These are phyloP conservation scores for Actenoides hombroni DNA, from an alignment of 2,113 vertebrate species.

Conservation along the genomic window DNA sequence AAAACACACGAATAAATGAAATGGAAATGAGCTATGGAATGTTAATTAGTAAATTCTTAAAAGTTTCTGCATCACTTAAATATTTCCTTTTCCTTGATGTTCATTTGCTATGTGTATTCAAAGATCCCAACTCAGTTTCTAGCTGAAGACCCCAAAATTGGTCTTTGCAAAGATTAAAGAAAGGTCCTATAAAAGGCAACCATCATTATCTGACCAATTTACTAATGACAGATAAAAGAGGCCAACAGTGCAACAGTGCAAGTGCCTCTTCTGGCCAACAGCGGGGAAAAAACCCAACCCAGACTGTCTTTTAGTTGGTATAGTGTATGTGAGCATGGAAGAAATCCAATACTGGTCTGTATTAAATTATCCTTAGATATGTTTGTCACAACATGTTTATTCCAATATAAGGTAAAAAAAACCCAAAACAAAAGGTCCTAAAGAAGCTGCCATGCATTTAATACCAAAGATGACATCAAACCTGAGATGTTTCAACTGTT, in stretches of 20 bases:
- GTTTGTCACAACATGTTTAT: background rate
- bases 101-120: background rate
- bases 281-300: background rate
- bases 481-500: background rate
- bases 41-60: background rate
- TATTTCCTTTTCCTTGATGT: background rate
- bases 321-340: fast-evolving
- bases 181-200: background rate
- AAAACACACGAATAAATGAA: background rate
- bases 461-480: background rate
- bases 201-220: background rate
- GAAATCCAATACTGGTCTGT: background rate
- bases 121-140: background rate
- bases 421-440: fast-evolving
- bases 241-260: background rate
- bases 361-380: background rate
- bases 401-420: background rate
- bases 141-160: background rate
- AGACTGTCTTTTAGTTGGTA: background rate
- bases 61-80: background rate
- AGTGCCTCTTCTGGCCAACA: background rate
- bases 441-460: background rate
- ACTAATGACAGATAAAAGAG: background rate
- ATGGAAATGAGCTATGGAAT: background rate
- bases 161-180: background rate